Evolutionary conservation across 2,797 vertebrate species (phyloP).

Genomic region (Chlorospingus semifuscus): DNA sequence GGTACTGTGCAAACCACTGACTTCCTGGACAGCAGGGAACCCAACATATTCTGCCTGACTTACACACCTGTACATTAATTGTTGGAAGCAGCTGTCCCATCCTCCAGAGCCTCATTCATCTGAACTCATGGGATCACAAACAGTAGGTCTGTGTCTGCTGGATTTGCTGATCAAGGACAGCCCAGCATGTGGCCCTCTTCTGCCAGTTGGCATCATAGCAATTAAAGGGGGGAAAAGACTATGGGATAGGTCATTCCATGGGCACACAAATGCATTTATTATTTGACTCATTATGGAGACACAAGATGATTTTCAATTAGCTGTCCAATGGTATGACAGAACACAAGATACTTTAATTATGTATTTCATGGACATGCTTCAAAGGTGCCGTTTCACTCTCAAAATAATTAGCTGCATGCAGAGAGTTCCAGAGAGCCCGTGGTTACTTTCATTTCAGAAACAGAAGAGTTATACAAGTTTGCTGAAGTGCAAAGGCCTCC

Average conservation of each 20-base stretch:
- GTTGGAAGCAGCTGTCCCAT: background rate
- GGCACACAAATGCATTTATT: background rate
- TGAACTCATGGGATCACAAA: background rate
- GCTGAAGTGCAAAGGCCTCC: background rate
- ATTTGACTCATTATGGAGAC: constrained; percentile 51
- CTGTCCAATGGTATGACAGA: constrained; percentile 5
- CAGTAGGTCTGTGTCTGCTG: background rate
- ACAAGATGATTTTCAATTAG: constrained; percentile 63
- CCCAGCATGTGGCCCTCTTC: constrained; percentile 15
- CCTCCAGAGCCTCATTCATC: constrained; percentile 8
- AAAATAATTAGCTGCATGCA: constrained; percentile 50
- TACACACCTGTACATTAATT: background rate
- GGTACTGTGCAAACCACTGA: background rate
- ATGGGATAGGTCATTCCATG: background rate
- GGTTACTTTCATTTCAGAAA: background rate
- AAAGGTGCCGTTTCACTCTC: constrained; percentile 37
- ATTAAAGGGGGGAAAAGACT: constrained; percentile 30
- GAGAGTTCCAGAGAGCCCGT: background rate
- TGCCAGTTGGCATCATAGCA: constrained; percentile 3
- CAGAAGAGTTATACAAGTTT: background rate
- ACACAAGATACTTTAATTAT: constrained; percentile 59
- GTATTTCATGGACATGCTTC: constrained; percentile 53
- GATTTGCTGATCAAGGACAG: constrained; percentile 49
- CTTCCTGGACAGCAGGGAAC: background rate
- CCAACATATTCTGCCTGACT: background rate